Conservation (phyloP, 2,888 invertebrate species). For the Andrena hattorfiana region DNA sequence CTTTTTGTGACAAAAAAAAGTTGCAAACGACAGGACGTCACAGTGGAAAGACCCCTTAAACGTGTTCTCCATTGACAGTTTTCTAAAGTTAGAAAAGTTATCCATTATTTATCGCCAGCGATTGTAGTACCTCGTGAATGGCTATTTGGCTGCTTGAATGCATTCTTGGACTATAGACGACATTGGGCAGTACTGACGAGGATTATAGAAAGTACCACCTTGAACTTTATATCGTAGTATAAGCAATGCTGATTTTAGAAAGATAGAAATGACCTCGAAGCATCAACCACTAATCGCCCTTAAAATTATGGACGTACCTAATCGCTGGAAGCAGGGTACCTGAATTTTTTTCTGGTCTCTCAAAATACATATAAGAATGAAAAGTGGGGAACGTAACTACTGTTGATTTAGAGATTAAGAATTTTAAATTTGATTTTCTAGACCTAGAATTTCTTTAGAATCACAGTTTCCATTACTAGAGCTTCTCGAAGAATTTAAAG, state of each 20-base stretch:
- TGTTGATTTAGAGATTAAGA: too few relatives aligned
- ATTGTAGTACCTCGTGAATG: slow-evolving; percentile 2
- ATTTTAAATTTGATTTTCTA: too few relatives aligned
- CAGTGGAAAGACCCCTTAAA: neutral
- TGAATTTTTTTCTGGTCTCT: too few relatives aligned
- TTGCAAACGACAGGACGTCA: too few relatives aligned
- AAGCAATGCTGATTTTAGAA: slow-evolving; percentile 13
- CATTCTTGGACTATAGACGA: neutral
- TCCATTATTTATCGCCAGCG: neutral
- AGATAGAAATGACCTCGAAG: neutral
- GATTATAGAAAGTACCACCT: slow-evolving; percentile 41
- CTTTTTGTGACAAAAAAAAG: too few relatives aligned
- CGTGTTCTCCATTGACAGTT: neutral
- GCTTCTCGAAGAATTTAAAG: too few relatives aligned
- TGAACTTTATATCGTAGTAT: slow-evolving; percentile 29
- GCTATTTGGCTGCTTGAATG: neutral
- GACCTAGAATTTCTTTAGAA: too few relatives aligned
- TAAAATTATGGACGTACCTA: neutral
- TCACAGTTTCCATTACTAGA: too few relatives aligned
- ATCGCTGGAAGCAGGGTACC: too few relatives aligned
- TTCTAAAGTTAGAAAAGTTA: neutral
- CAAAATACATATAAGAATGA: too few relatives aligned
- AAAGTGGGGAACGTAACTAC: too few relatives aligned
- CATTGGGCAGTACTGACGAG: slow-evolving; percentile 19
- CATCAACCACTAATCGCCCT: neutral